Conservation (phyloP, 2,888 invertebrate genomes). For the Ptychoptera albimana region DNA sequence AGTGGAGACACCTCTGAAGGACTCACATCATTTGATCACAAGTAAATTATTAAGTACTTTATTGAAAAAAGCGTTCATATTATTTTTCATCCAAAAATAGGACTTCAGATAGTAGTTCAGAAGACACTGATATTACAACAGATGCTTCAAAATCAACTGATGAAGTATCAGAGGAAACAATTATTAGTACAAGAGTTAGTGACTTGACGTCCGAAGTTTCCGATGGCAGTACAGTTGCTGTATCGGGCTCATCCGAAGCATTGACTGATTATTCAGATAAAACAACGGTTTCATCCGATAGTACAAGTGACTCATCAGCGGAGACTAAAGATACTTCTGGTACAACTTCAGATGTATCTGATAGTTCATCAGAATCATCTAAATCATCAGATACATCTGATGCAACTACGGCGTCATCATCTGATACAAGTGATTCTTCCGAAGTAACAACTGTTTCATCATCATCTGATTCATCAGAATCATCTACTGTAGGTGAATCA, state of each 20-base stretch:
- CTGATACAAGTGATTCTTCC: not conserved
- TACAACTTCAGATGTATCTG: not conserved
- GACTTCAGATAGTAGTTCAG: not conserved
- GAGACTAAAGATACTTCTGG: not conserved
- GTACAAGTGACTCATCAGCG: not conserved
- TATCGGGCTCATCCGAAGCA: not conserved
- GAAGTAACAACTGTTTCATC: not conserved
- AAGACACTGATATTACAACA: not conserved
- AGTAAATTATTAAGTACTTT: not conserved
- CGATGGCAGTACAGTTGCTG: not conserved
- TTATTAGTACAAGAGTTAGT: not conserved
- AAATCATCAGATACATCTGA: constrained; percentile 1
- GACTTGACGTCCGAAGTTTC: not conserved
- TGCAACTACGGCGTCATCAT: not conserved
- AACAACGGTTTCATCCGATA: not conserved
- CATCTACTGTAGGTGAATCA: not conserved
- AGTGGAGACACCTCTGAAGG: constrained; percentile 17
- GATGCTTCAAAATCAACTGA: constrained; percentile 1
- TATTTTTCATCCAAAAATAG: no score
- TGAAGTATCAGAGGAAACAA: not conserved
- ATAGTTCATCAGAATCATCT: not conserved
- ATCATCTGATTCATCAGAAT: constrained; percentile 1
- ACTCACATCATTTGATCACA: constrained; percentile 1
- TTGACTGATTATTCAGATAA: not conserved
- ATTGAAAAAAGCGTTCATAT: no score